Base-by-base conservation (phyloP, 1,140 invertebrate species). In the Panagrolaimus sp. region DNA sequence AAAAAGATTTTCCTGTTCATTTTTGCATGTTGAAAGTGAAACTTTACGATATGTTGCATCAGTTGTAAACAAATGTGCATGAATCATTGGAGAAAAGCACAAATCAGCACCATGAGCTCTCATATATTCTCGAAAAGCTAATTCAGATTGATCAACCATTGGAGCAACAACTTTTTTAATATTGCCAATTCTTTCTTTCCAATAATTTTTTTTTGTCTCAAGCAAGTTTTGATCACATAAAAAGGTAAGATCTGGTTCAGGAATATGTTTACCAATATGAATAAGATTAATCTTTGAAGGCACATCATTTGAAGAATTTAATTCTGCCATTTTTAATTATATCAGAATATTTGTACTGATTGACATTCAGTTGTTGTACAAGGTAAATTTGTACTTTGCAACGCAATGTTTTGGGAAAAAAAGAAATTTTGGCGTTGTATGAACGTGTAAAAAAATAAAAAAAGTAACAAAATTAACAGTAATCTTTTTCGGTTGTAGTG, bases 21-120 rank as follows among this genome's bases (percentile, higher is more conserved):
- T 11, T 20, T 31, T 25, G 14, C 27, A 63, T 11, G 3, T 62
- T 9, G 45, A 3, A 8, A 64, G 14, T 20, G 16, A 23, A 38
- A 2, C 84, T 82, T 88, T 89, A 46, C 94, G 87, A 85, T 98
- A 98, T 78, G 91, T 92, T 0, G 88, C 83, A 85, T 98, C 93
- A 80, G 89, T 89, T 46, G 89, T 88, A 86, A 98, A 98, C 51
- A 86, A 77, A 27, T 84, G 79, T 14, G 86, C 84, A 74, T 87
- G 86, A 65, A 86, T 93, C 89, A 84, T 87, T 63, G 83, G 92
- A 89, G 85, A 92, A 82, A 92, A 99, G 84, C 93, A 96, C 11
- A 98, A 87, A 70, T 96, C 86, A 16, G 93, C 92, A 23, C 91
- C 73, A 63, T 83, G 71, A 2, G 66, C 43, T 11, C 80, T 73